Percentiles rank a stretch among this genome's conserved stretches.
These are phyloP conservation scores for Andrena hattorfiana DNA, from an alignment of 2,888 invertebrate genomes.

Conservation along the genomic window DNA sequence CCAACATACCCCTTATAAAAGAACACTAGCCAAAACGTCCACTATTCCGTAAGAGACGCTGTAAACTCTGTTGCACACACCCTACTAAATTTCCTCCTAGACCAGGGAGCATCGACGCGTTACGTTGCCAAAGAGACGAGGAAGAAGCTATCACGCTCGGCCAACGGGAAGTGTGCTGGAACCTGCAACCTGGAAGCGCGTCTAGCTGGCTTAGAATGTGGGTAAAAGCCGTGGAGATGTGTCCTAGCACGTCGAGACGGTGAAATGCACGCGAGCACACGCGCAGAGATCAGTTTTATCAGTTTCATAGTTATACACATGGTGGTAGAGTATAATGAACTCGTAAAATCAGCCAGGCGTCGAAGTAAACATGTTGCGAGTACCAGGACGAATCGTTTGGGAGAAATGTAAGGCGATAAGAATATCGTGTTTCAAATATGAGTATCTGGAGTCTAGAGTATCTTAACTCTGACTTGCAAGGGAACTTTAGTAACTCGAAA, in stretches of 20 bases:
- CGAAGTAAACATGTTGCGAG: too few species aligned
- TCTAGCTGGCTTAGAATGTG: constrained; percentile 1
- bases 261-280: neutral
- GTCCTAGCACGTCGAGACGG: constrained; percentile 32
- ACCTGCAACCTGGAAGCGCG: constrained; percentile 41
- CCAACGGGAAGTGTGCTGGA: neutral
- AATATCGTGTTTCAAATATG: too few species aligned
- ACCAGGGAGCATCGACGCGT: neutral
- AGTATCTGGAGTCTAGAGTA: too few species aligned
- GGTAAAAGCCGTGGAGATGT: constrained; percentile 30
- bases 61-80: neutral
- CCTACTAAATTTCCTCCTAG: neutral
- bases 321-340: too few species aligned
- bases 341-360: too few species aligned
- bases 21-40: too few species aligned
- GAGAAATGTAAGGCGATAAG: too few species aligned
- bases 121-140: neutral
- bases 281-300: constrained; percentile 22
- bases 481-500: too few species aligned
- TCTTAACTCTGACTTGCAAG: too few species aligned
- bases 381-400: too few species aligned
- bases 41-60: too few species aligned
- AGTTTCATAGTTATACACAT: neutral
- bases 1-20: too few species aligned
- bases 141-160: neutral